phyloP scores from a whole-genome alignment of 2,888 invertebrate genomes.

The Noctua janthina region DNA sequence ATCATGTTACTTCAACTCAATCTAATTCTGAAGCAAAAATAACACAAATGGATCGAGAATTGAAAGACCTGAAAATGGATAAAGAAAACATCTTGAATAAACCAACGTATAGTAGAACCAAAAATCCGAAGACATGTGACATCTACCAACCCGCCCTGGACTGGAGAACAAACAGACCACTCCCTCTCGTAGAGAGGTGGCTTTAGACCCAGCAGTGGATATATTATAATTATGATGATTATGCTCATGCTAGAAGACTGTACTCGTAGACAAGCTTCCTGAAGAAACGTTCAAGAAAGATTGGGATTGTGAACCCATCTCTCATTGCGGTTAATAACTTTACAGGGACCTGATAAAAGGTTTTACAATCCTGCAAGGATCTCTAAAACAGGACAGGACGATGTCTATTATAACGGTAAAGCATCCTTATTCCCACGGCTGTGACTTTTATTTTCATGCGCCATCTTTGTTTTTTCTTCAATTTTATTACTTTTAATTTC shows the following conservation, averaged over 20 bases:
- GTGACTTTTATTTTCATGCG: slow-evolving; percentile 61
- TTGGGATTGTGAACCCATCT: not conserved
- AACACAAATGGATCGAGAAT: not conserved
- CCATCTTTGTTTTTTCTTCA: slow-evolving; percentile 60
- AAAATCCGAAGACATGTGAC: not conserved
- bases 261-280: no score
- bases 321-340: not conserved
- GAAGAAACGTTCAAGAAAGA: not conserved
- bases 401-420: slow-evolving; percentile 68
- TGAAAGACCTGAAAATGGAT: not conserved
- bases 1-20: no score
- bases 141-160: not conserved
- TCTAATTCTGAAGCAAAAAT: not conserved
- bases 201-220: not conserved
- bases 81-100: not conserved
- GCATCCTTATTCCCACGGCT: slow-evolving; percentile 70
- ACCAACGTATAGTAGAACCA: not conserved
- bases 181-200: not conserved
- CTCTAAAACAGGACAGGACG: slow-evolving; percentile 70
- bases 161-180: not conserved
- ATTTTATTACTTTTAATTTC: slow-evolving; percentile 59
- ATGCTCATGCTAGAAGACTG: not conserved
- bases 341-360: not conserved
- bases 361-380: slow-evolving; percentile 39
- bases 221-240: not conserved